Percentiles rank a stretch among this genome's conserved stretches.
These are phyloP conservation scores for Perizoma flavofasciatum DNA, from an alignment of 2,888 invertebrate species.

Conservation along the genomic window DNA sequence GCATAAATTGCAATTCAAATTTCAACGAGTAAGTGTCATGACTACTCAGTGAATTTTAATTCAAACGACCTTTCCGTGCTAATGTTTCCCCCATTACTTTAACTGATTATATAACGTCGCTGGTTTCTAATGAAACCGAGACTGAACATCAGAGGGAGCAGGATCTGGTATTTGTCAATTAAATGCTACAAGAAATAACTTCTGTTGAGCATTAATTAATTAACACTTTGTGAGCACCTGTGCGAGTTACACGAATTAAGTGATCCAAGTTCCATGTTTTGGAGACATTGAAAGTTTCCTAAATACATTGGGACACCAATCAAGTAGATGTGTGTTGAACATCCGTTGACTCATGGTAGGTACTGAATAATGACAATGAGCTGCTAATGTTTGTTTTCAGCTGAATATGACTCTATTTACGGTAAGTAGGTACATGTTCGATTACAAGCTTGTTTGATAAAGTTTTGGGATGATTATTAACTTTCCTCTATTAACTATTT, in stretches of 20 bases:
- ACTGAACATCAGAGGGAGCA: conserved; percentile 28
- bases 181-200: conserved; percentile 60
- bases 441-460: conserved; percentile 12
- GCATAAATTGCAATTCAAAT: conserved; percentile 29
- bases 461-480: conserved; percentile 6
- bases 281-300: conserved; percentile 52
- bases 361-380: conserved; percentile 39
- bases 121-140: conserved; percentile 59
- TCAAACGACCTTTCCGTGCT: conserved; percentile 43
- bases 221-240: conserved; percentile 67
- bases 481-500: no score
- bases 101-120: conserved; percentile 58
- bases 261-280: conserved; percentile 60
- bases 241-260: conserved; percentile 53
- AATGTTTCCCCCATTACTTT: conserved; percentile 58
- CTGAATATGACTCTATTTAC: conserved; percentile 22
- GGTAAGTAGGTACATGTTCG: conserved; percentile 1
- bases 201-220: conserved; percentile 63
- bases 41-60: conserved; percentile 41
- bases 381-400: conserved; percentile 30
- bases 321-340: conserved; percentile 44
- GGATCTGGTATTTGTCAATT: conserved; percentile 65
- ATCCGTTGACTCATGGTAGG: conserved; percentile 35
- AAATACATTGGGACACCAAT: conserved; percentile 58
- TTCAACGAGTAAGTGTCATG: conserved; percentile 31